Evolutionary conservation across 2,888 invertebrate genomes (phyloP), one percentile per base, ranked within the genome.

Genomic region (Melanotus villosus): DNA sequence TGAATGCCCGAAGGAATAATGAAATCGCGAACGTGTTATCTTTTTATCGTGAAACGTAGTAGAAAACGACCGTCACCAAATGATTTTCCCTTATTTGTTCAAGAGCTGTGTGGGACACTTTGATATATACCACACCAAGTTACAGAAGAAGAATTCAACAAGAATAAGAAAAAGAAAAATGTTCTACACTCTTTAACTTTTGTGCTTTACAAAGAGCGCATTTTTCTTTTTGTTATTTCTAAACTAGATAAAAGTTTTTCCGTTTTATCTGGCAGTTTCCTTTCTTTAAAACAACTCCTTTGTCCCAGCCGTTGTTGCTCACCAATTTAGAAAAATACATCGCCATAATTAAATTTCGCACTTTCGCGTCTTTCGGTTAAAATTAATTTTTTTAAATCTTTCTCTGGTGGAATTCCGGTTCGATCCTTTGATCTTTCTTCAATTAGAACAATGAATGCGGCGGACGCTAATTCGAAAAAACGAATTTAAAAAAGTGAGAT

Each of bases 11-110:
- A 34, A n/a, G 34, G 12, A 34, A 34, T 43, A 19, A 54, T 1
- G 34, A 34, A 18, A n/a, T n/a, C n/a, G n/a, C 18, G 14, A 26
- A n/a, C 43, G 68, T 69, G 65, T 19, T 30, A 0, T 1, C 9
- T 4, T 21, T 52, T 65, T 67, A 14, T 9, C 3, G 45, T 18
- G 45, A 52, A 18, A 18, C 43, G 63, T 10, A 41, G 26, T 67
- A 19, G 18, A 32, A 70, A 68, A 66, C 73, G 70, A 70, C 65
- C 70, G 74, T 72, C 74, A 71, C 75, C 76, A 74, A 78, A 78
- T 75, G 78, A 78, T 79, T 76, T 77, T 75, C 76, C 75, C 75
- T 77, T 79, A 78, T 79, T 78, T 79, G 79, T 76, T 79, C 79
- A 76, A 78, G 79, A 78, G 79, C 78, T 79, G 78, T 71, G 70